Evolutionary conservation across 1,140 invertebrate genomes (phyloP).

Genomic region (Diachasmimorpha longicaudata): DNA sequence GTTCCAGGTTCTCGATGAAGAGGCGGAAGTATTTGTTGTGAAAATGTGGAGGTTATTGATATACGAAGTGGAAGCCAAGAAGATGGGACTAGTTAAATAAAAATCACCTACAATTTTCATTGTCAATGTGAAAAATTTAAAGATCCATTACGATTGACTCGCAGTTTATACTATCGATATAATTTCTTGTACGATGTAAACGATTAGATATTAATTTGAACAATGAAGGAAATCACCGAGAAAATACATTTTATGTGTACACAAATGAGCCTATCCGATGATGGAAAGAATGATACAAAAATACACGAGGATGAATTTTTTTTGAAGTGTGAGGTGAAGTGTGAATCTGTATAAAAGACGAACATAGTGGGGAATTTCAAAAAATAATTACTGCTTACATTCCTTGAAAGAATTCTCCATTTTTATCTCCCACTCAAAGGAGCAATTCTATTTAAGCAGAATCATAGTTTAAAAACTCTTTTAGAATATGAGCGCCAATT

Average conservation of each 20-base stretch:
- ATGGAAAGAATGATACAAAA: no score
- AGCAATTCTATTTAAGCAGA: no score
- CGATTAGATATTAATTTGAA: conserved; percentile 45
- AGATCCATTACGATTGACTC: conserved; percentile 38
- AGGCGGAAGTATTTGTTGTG: conserved; percentile 99
- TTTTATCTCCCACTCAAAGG: no score
- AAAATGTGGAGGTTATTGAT: conserved; percentile 99
- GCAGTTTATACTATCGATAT: conserved; percentile 47
- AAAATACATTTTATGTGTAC: conserved; percentile 18
- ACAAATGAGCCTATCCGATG: neutral
- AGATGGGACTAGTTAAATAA: conserved; percentile 82
- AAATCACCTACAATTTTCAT: conserved; percentile 34
- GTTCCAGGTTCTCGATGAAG: conserved; percentile 94
- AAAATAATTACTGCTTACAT: no score
- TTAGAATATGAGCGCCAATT: no score
- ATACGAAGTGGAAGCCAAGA: conserved; percentile 99
- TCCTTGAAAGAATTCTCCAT: no score
- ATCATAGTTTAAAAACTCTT: no score
- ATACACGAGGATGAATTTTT: no score
- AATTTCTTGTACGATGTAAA: conserved; percentile 46
- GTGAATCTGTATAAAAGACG: neutral
- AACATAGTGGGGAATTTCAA: no score
- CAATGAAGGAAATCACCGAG: conserved; percentile 8
- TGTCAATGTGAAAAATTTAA: conserved; percentile 22
- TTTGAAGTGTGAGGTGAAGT: neutral